These are phyloP conservation scores for Ptilorrhoa leucosticta DNA, from an alignment of 2,113 vertebrate species.

Conservation along the genomic window DNA sequence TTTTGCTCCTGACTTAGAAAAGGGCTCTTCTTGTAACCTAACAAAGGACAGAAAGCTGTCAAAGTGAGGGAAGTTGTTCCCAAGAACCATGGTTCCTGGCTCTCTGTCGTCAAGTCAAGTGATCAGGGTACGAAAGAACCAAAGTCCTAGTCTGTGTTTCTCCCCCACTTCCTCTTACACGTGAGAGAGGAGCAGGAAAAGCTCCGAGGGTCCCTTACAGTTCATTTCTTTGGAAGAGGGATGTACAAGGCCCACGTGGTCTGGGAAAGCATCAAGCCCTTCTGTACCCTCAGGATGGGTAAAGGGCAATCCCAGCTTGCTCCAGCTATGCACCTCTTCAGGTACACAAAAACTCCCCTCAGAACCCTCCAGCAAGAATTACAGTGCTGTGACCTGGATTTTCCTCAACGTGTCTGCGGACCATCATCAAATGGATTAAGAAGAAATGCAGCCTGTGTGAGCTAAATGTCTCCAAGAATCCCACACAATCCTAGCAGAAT, in stretches of 20 bases:
- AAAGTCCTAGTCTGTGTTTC: background rate
- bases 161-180: background rate
- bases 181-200: background rate
- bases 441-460: background rate
- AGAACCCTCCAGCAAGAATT: background rate
- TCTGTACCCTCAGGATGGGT: background rate
- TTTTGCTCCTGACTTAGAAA: background rate
- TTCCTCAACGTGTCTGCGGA: background rate
- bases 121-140: background rate
- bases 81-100: background rate
- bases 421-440: background rate
- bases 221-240: background rate
- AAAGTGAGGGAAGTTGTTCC: background rate
- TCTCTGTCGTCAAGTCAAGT: background rate
- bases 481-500: background rate
- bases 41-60: background rate
- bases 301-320: background rate
- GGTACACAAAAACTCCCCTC: background rate
- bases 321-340: background rate
- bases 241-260: background rate
- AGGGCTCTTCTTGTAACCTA: background rate
- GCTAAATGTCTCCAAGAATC: background rate
- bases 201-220: background rate
- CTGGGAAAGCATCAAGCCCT: background rate
- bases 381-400: background rate